Base-by-base conservation (phyloP, 2,113 vertebrate species). In the Percopsis transmontana region DNA sequence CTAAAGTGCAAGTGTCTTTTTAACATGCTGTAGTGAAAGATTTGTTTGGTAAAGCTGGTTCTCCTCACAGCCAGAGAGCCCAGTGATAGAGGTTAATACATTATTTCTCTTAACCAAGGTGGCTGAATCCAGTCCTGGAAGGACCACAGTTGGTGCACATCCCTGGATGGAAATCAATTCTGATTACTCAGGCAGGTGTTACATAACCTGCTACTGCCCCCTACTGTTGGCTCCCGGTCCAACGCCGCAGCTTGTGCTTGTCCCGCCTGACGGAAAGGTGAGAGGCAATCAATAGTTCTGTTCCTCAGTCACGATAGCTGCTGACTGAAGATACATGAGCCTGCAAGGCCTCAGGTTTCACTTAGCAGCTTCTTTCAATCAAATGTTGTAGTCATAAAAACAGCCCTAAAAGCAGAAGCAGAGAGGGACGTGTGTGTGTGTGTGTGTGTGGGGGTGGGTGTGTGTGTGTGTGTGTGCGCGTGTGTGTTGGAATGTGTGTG, bases 161-260 rank as follows among this genome's bases (percentile, higher is more conserved):
- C 48, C 38, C 42, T n/a, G 60, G 51, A 68, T 45, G 0, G 19
- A 33, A 14, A 21, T 33, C 33, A 47, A 20, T 54, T 73, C 12
- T 72, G 68, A 68, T 79, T 62, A 59, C 51, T 72, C 62, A 68
- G 51, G 58, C 69, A 68, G 64, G 77, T 72, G 68, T 83, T 85
- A 70, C 59, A 24, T 82, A 82, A 90, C 85, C 80, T 75, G 79
- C 74, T 90, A 79, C 87, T 91, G 90, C 90, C 91, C 85, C 86
- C 90, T 91, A 74, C 81, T 87, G 88, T 72, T 83, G 71, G 68
- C 61, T 66, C 23, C 42, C 2, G 7, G 72, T 81, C 72, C 55
- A 66, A 59, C 40, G 62, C 77, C 38, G 62, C 68, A 51, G 50
- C 63, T 67, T 54, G 13, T 0, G 12, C 70, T 61, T 21, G 70